A percentile compares a stretch with the other conserved stretches of the same genome.
Evolutionary conservation across 2,113 vertebrate genomes (phyloP).

Genomic region (Phalacrocorax aristotelis): DNA sequence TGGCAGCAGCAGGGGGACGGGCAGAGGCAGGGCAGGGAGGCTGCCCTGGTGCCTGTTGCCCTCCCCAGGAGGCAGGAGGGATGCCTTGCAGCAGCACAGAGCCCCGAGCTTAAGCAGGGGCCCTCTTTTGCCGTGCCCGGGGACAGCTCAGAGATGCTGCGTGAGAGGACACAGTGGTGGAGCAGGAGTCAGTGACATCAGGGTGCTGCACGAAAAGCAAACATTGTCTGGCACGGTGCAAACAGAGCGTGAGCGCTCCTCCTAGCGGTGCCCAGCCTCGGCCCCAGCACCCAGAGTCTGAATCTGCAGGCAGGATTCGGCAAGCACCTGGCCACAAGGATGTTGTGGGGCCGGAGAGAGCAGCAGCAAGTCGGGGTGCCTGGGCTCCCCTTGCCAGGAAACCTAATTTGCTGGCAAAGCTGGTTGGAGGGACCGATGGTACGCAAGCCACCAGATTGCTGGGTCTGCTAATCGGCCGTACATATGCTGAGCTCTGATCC

Average conservation of each 20-base stretch:
- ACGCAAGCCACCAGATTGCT: accelerated
- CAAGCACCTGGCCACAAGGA: neutral
- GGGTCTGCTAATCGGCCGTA: neutral
- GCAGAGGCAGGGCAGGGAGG: neutral
- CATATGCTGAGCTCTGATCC: neutral
- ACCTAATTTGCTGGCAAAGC: neutral
- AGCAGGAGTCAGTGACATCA: neutral
- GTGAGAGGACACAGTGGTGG: accelerated
- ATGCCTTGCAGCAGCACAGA: accelerated
- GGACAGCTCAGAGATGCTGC: neutral
- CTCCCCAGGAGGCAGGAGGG: neutral
- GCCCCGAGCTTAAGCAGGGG: neutral
- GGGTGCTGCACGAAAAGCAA: neutral
- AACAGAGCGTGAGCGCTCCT: neutral
- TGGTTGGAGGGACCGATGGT: accelerated
- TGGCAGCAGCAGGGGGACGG: neutral
- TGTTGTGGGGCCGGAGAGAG: accelerated
- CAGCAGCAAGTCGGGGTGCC: neutral
- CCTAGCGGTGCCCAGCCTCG: neutral
- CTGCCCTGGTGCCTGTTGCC: neutral
- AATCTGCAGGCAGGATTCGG: neutral
- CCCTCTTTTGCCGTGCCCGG: neutral
- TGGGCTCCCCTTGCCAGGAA: neutral
- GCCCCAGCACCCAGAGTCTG: neutral
- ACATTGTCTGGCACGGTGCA: neutral